Evolutionary conservation across 1,140 invertebrate genomes (phyloP).

Genomic region (Drosophila teissieri): DNA sequence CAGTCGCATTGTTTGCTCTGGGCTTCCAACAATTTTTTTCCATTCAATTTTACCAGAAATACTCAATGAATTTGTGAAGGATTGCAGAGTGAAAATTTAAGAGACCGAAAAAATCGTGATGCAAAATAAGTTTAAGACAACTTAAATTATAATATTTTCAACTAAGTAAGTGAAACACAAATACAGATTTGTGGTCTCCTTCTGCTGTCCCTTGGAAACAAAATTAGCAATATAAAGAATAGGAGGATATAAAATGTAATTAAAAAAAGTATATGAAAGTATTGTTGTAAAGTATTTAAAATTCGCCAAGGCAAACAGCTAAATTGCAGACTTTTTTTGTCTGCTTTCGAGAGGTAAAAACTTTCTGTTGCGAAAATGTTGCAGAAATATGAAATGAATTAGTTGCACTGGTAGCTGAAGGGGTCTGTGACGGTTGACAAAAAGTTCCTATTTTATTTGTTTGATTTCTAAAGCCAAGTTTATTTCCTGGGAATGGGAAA

Average conservation of each 20-base stretch:
- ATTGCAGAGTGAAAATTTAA: neutral
- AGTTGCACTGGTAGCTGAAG: conserved; percentile 52
- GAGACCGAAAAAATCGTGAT: neutral
- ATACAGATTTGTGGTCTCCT: too few species aligned
- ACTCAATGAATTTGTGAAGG: conserved; percentile 4
- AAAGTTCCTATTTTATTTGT: conserved; percentile 66
- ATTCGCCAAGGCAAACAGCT: neutral
- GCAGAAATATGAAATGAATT: conserved; percentile 81
- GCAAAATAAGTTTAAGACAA: neutral
- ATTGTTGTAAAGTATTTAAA: neutral
- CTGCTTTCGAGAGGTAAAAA: conserved; percentile 33
- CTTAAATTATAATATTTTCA: too few species aligned
- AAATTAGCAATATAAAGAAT: too few species aligned
- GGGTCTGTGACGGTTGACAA: conserved; percentile 54
- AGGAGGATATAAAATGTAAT: too few species aligned
- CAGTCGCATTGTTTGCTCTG: conserved; percentile 75
- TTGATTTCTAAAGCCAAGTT: conserved; percentile 64
- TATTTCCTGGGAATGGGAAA: conserved; percentile 4
- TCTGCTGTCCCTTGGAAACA: too few species aligned
- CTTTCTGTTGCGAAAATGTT: conserved; percentile 62
- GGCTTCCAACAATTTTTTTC: conserved; percentile 42
- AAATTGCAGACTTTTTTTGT: conserved; percentile 6
- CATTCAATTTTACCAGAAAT: conserved; percentile 11
- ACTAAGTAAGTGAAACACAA: neutral
- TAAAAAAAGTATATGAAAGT: too few species aligned